These are phyloP conservation scores for Uloborus plumipes DNA, from an alignment of 2,888 invertebrate genomes.

Conservation along the genomic window DNA sequence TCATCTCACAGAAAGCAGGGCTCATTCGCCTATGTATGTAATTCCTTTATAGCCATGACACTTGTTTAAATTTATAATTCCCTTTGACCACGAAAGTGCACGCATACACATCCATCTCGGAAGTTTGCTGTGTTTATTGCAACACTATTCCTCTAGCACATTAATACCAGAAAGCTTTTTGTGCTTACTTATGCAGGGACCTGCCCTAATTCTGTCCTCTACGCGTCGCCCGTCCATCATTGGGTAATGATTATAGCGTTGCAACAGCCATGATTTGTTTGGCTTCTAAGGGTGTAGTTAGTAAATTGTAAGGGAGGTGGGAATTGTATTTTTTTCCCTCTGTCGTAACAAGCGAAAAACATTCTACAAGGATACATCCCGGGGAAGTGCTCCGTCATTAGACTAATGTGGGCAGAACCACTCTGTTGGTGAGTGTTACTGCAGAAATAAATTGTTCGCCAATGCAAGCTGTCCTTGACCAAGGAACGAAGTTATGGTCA, in stretches of 20 bases:
- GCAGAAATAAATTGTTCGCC: background rate
- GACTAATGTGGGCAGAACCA: background rate
- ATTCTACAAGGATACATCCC: constrained; percentile 2
- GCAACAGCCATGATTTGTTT: constrained; percentile 10
- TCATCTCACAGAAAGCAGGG: too few species aligned
- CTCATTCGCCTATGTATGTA: too few species aligned
- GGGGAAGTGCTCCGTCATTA: background rate
- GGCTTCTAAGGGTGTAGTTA: constrained; percentile 7
- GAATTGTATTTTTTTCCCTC: background rate
- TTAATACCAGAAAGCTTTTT: background rate
- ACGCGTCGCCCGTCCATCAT: constrained; percentile 3
- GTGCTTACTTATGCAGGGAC: background rate
- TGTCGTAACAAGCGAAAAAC: constrained; percentile 3
- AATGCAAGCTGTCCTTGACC: constrained; percentile 3
- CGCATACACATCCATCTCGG: background rate
- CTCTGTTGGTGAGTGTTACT: background rate
- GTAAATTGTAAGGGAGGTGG: constrained; percentile 19
- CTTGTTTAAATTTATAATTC: too few species aligned
- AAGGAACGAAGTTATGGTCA: background rate
- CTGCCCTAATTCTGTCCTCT: constrained; percentile 18
- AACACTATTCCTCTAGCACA: background rate
- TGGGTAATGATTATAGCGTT: constrained; percentile 3
- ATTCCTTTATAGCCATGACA: too few species aligned
- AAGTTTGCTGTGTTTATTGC: background rate
- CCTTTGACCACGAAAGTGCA: background rate